Evolutionary conservation across 2,797 vertebrate genomes (phyloP).

Genomic region (Gephyroberyx darwinii): DNA sequence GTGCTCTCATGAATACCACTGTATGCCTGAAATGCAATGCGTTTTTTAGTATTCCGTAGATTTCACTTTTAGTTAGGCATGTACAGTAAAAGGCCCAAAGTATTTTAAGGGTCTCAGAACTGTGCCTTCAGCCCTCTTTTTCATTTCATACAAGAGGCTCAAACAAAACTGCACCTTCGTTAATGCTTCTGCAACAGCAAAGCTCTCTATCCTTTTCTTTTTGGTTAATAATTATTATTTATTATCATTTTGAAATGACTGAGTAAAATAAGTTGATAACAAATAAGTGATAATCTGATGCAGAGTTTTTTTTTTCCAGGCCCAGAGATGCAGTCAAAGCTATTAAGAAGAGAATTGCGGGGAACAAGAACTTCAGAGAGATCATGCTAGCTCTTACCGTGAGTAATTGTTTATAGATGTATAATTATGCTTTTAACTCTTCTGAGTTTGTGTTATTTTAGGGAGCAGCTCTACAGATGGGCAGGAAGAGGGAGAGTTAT

Average conservation of each 20-base stretch:
- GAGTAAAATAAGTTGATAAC: not conserved
- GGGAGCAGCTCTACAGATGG: too few species aligned
- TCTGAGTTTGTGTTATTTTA: not conserved
- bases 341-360: conserved; percentile 93
- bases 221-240: not conserved
- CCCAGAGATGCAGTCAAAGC: conserved; percentile 95
- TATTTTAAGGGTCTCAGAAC: not conserved
- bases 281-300: conserved; percentile 24
- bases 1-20: not conserved
- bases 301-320: conserved; percentile 70
- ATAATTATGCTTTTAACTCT: not conserved
- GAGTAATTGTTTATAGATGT: conserved; percentile 53
- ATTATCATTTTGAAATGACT: not conserved
- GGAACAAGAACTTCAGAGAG: conserved; percentile 96
- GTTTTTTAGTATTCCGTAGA: not conserved
- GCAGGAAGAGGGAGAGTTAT: not conserved
- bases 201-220: not conserved
- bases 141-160: not conserved
- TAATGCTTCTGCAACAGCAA: not conserved
- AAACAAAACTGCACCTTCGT: not conserved
- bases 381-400: conserved; percentile 94
- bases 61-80: not conserved
- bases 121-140: not conserved
- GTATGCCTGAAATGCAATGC: not conserved
- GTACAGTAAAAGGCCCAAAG: not conserved